Evolutionary conservation across 2,888 invertebrate genomes (phyloP).

Genomic region (Drosophila diplacantha): DNA sequence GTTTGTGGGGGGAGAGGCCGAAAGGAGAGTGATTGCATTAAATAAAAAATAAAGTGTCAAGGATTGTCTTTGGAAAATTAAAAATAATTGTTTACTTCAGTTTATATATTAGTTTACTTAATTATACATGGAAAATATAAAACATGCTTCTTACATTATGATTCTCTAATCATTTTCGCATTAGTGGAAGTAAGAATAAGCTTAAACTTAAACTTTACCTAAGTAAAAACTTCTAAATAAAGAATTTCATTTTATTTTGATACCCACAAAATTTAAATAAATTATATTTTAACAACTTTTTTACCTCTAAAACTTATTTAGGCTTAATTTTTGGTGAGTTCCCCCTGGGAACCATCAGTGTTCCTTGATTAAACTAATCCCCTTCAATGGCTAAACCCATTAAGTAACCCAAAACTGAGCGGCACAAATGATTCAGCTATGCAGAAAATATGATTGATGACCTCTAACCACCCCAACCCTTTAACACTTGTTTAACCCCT

Average conservation of each 20-base stretch:
- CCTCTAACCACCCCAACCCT: constrained; percentile 25
- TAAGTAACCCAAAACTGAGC: constrained; percentile 30
- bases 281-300: accelerated
- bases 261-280: background rate
- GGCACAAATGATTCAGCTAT: constrained; percentile 44
- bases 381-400: constrained; percentile 20
- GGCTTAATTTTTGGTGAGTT: too few relatives aligned
- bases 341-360: background rate
- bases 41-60: background rate
- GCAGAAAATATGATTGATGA: constrained; percentile 64
- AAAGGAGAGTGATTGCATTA: too few relatives aligned
- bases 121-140: background rate
- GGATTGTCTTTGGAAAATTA: background rate
- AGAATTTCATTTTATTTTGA: accelerated
- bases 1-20: too few relatives aligned
- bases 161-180: background rate
- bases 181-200: background rate
- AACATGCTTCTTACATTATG: too few relatives aligned
- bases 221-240: accelerated
- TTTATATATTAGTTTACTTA: background rate
- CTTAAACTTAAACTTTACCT: accelerated
- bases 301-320: background rate
- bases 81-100: background rate
- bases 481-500: constrained; percentile 71
- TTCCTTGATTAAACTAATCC: constrained; percentile 1